Base-by-base conservation (phyloP, 2,888 invertebrate genomes). In the Glaucopsyche alexis region DNA sequence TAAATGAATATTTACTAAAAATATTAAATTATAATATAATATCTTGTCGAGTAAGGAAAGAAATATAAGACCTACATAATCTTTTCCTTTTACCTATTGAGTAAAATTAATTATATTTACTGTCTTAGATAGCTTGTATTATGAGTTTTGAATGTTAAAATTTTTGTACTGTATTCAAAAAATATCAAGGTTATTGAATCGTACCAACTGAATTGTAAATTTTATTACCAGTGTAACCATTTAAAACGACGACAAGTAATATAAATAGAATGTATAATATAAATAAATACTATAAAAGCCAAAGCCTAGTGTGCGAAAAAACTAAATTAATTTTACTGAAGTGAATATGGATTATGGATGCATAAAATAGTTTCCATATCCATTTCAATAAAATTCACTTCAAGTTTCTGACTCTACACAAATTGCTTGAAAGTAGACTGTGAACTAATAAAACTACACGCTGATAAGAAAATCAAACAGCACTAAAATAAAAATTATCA, bases 401-500 rank as follows among this genome's bases (percentile, higher is more conserved):
- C 6, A 29, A 38, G 29, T 38, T 14, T 29, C 29, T 38, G 60
- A 29, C 13, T 13, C 29, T 60, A 60, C 60, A 60, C 29, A 29
- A 29, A 60, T 16, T 45, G n/a, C n/a, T n/a, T 19, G 5, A 67
- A 16, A 19, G 19, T 45, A 67, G 9, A 16, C 45, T 9, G 66
- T 66, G 42, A 45, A 66, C 42, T 45, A 67, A 67, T 45, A 67
- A 19, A 45, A 67, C n/a, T 60, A 29, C 13, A 38, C 14, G 60
- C 45, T 67, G 67, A 67, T 67, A 67, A 45, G 16, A 47, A 67
- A 67, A 67, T 45, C 45, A 67, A 67, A 67, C 67, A 45, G 67
- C 45, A 45, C 45, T 19, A 67, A 42, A 45, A 38, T 60, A 38
- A 60, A 67, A 67, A 67, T 67, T 67, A 67, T 67, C 67, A 67